Evolutionary conservation across 2,113 vertebrate species (phyloP).

Genomic region (Menidia beryllina): DNA sequence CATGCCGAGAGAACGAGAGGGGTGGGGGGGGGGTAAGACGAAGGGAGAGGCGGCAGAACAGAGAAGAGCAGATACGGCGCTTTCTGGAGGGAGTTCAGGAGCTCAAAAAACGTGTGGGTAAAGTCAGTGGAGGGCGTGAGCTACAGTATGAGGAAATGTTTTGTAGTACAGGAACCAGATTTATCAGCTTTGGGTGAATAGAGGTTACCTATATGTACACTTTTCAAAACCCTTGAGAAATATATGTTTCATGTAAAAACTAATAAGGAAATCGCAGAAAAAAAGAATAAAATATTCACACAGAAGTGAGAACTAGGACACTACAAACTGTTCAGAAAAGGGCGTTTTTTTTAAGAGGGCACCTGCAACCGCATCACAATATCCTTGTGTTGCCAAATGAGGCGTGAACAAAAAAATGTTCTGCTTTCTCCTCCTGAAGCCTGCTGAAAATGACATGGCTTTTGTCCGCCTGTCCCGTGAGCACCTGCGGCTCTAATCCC

Average conservation of each 20-base stretch:
- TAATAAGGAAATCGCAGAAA: too few relatives aligned
- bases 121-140: conserved; percentile 1
- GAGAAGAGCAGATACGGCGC: conserved; percentile 11
- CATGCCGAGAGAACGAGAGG: conserved; percentile 62
- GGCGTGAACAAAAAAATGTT: not conserved
- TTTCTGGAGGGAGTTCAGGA: conserved; percentile 20
- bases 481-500: not conserved
- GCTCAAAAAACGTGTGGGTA: not conserved
- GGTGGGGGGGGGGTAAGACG: conserved; percentile 50
- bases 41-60: conserved; percentile 1
- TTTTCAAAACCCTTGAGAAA: not conserved
- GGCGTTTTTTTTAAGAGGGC: too few relatives aligned
- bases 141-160: conserved; percentile 3
- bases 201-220: not conserved
- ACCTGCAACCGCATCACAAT: not conserved
- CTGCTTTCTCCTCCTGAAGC: not conserved
- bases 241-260: too few relatives aligned
- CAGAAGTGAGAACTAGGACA: too few relatives aligned
- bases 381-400: not conserved
- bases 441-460: not conserved
- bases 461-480: conserved; percentile 6
- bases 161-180: not conserved
- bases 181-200: not conserved
- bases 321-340: too few relatives aligned
- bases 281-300: too few relatives aligned